These are phyloP conservation scores for Disparrhopalites patrizii DNA, from an alignment of 2,888 invertebrate species.

Conservation along the genomic window DNA sequence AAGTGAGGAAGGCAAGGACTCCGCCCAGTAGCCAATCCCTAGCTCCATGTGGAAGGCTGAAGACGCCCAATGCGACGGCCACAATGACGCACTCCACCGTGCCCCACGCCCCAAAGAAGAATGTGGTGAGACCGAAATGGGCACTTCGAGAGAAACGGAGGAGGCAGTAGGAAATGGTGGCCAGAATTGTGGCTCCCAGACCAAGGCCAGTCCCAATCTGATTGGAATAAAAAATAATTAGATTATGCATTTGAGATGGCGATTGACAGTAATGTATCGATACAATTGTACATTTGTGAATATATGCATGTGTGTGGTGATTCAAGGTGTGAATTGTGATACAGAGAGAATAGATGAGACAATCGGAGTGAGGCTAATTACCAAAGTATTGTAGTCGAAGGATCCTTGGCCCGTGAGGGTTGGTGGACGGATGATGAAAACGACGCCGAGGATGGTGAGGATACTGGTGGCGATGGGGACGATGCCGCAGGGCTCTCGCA, in stretches of 20 bases:
- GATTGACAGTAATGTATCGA: no score
- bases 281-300: no score
- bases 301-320: no score
- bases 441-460: slow-evolving; percentile 34
- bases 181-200: slow-evolving; percentile 24
- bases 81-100: slow-evolving; percentile 20
- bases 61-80: slow-evolving; percentile 21
- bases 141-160: slow-evolving; percentile 32
- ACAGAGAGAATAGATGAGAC: no score
- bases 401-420: slow-evolving; percentile 36
- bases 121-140: slow-evolving; percentile 29
- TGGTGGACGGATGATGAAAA: slow-evolving; percentile 38
- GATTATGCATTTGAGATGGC: no score
- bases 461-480: slow-evolving; percentile 33
- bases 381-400: slow-evolving; percentile 37
- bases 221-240: no score
- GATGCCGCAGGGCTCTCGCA: slow-evolving; percentile 36
- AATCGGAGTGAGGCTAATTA: no score
- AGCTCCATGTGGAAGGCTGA: slow-evolving; percentile 21
- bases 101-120: slow-evolving; percentile 33
- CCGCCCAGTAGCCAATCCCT: slow-evolving; percentile 23
- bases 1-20: slow-evolving; percentile 20
- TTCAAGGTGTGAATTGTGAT: no score
- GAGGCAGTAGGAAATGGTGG: slow-evolving; percentile 28
- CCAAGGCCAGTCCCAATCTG: slow-evolving; percentile 37